Evolutionary conservation across 2,888 invertebrate species (phyloP).

Genomic region (Tethea ocularis): DNA sequence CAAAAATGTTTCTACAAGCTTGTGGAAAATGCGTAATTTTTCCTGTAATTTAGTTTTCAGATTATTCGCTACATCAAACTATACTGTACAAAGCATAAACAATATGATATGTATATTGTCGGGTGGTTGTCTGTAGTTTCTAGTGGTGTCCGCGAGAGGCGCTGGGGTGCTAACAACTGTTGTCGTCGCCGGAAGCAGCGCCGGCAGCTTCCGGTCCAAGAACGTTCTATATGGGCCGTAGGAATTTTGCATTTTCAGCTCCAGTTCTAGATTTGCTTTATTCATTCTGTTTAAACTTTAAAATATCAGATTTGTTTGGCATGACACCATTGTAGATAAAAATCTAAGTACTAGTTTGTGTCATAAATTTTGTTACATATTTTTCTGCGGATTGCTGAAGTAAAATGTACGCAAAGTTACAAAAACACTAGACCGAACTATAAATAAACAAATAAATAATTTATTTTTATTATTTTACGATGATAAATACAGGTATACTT

Average conservation of each 20-base stretch:
- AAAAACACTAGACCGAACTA: no score
- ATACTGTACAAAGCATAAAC: background rate
- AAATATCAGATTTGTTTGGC: background rate
- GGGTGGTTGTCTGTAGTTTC: conserved; percentile 45
- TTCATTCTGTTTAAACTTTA: conserved; percentile 17
- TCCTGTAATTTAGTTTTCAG: background rate
- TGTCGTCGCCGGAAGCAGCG: conserved; percentile 74
- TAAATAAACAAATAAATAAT: no score
- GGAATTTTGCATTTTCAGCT: conserved; percentile 58
- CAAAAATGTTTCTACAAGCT: background rate
- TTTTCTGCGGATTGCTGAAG: background rate
- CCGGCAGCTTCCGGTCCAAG: conserved; percentile 75
- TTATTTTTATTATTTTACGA: no score
- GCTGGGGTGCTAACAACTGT: conserved; percentile 77
- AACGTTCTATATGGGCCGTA: conserved; percentile 63
- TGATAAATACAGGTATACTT: no score
- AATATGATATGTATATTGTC: background rate
- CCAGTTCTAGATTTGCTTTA: conserved; percentile 36
- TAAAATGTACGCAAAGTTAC: no score
- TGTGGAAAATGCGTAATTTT: background rate
- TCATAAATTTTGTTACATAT: background rate
- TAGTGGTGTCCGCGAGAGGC: conserved; percentile 71
- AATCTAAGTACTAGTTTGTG: background rate
- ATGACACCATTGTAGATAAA: background rate
- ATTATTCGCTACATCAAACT: background rate